Evolutionary conservation across 2,797 vertebrate genomes (phyloP), one percentile per base, ranked within the genome.

Genomic region (Hybognathus amarus): DNA sequence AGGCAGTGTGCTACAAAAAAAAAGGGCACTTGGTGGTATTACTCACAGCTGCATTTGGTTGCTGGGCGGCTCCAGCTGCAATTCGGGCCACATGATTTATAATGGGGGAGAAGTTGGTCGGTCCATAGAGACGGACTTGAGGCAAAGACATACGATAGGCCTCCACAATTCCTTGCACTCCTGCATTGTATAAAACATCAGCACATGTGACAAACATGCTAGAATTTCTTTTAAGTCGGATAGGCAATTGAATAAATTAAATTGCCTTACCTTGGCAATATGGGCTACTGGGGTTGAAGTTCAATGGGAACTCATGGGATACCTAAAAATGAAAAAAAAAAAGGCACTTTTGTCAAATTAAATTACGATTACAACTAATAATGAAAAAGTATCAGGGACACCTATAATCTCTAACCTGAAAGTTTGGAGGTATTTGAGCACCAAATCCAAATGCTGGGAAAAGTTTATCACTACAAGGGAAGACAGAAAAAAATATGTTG

Each of bases 361-460:
- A 18, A 66, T 66, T 13, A 47, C 13, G 5, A 82, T 20, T 40
- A 30, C 8, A 71, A 40, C 2, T 2, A 79, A 24, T 63, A 63
- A 45, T 77, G 9, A 66, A 54, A 22, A 30, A 56, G 8, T 18
- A 45, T 75, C 17, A 17, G 45, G 7, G 1, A 77, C 33, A 68
- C 5, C 6, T n/a, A 30, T 52, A 38, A 40, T 24, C 6, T 24
- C 90, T 79, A 81, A 98, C 97, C 96, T 98, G 89, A 91, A 93
- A 98, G 71, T 94, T 92, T 88, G 97, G 97, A 90, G 97, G 97
- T 52, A 99, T 90, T 87, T 97, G 96, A 86, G 97, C 97, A 89
- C 97, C 97, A 93, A 99, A 99, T 12, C 97, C 97, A 88, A 99
- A 99, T 0, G 96, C 96, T 85, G 97, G 97, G 88, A 99, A 99